Evolutionary conservation across 1,140 invertebrate genomes (phyloP).

Genomic region (Drosophila grimshawi): DNA sequence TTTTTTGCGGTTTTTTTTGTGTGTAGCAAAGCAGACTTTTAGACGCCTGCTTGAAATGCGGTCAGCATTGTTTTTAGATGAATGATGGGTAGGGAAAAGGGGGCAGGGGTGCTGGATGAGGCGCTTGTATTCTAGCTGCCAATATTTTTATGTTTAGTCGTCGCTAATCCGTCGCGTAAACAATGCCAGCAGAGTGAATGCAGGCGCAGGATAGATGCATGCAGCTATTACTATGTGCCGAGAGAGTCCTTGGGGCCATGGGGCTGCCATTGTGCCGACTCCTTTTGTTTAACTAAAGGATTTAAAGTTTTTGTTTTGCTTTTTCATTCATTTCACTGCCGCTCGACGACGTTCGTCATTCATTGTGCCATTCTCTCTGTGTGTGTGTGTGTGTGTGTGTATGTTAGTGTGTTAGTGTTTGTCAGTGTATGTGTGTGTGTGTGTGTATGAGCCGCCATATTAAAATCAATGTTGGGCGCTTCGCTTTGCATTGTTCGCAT

Average conservation of each 20-base stretch:
- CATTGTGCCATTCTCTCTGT: conserved; percentile 35
- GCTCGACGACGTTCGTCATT: conserved; percentile 55
- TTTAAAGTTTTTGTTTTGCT: conserved; percentile 76
- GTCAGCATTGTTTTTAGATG: conserved; percentile 22
- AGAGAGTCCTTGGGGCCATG: conserved; percentile 30
- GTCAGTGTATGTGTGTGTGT: conserved; percentile 29
- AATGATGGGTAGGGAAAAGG: neutral
- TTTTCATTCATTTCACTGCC: conserved; percentile 64
- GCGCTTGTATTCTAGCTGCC: conserved; percentile 9
- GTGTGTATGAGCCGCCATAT: conserved; percentile 51
- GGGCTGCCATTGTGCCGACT: conserved; percentile 31
- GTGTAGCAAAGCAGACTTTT: conserved; percentile 26
- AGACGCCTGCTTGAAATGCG: conserved; percentile 23
- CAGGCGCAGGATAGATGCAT: conserved; percentile 53
- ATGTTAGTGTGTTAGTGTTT: neutral
- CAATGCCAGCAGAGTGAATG: conserved; percentile 58
- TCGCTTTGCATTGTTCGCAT: conserved; percentile 70
- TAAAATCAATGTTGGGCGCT: conserved; percentile 67
- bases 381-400: neutral
- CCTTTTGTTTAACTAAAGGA: conserved; percentile 75
- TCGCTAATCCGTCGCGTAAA: conserved; percentile 73
- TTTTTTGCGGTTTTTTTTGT: neutral
- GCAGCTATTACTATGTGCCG: conserved; percentile 27
- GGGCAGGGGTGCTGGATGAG: neutral
- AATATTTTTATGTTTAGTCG: conserved; percentile 65